These are phyloP conservation scores for Indicator indicator DNA, from an alignment of 2,113 vertebrate species.

Conservation along the genomic window DNA sequence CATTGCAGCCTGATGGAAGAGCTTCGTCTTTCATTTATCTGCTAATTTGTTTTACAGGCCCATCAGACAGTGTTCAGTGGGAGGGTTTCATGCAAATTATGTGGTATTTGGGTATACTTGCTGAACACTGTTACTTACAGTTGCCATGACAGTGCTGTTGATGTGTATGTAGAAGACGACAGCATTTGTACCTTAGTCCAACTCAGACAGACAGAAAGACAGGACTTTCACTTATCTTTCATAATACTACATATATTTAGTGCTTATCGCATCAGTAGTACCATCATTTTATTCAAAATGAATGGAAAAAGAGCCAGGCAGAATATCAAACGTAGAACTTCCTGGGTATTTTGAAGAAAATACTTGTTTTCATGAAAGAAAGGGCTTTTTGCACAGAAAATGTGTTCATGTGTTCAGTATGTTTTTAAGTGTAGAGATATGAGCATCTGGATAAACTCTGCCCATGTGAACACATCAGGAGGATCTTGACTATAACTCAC, in stretches of 20 bases:
- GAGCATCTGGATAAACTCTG: not conserved
- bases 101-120: not conserved
- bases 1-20: not conserved
- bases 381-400: not conserved
- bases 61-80: not conserved
- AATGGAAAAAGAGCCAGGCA: not conserved
- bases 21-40: not conserved
- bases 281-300: not conserved
- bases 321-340: not conserved
- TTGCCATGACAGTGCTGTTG: not conserved
- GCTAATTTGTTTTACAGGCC: not conserved
- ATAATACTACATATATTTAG: not conserved
- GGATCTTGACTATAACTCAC: not conserved
- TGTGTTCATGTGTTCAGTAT: not conserved
- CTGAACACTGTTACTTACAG: not conserved
- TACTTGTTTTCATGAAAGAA: not conserved
- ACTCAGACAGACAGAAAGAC: not conserved
- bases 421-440: not conserved
- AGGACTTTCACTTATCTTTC: not conserved
- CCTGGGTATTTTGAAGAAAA: not conserved
- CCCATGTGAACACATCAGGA: not conserved
- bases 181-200: not conserved
- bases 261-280: not conserved
- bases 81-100: not conserved
- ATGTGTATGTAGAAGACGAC: not conserved